Base-by-base conservation (phyloP, 2,888 invertebrate species). In the Eupithecia pulchellata region DNA sequence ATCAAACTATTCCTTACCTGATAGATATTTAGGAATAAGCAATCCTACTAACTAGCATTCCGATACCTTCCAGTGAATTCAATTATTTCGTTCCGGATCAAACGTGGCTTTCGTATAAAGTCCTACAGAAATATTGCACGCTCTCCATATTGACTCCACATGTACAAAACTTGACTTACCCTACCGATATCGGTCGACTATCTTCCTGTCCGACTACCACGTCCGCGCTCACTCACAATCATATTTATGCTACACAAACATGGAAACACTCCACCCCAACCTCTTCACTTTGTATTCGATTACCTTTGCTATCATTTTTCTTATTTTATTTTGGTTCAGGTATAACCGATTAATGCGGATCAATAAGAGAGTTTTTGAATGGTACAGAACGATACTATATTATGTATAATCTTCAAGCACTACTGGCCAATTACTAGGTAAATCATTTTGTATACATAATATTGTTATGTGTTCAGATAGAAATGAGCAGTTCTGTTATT, bases 201-300 rank as follows among this genome's bases (percentile, higher is more conserved):
- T 61, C 61, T 61, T 25, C 61, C 34, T 32, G 61, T 61, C 25
- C 34, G 61, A 13, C 61, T 61, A 34, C 36, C 61, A 61, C 61
- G 61, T 61, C 34, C 34, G 32, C 61, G 25, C 34, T 61, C 57
- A 29, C 57, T 61, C 64, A 29, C 47, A 42, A 64, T 29, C 47
- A 30, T 64, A 64, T 64, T 64, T 64, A 30, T 64, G 61, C 36
- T 61, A 61, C 61, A 34, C 34, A 34, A 61, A 61, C 36, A 61
- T 20, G 61, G 34, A 61, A 61, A 61, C 61, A 61, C 34, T 61
- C 34, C 61, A 25, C 34, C 60, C 29, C 34, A 32, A 29, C n/a
- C n/a, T n/a, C n/a, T n/a, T n/a, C 61, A 61, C 61, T 61, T 61
- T 61, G 34, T 61, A 34, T 61, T 57, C 14, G 57, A 57, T 61